Evolutionary conservation across 2,888 invertebrate genomes (phyloP).

Genomic region (Cataglyphis albicans): DNA sequence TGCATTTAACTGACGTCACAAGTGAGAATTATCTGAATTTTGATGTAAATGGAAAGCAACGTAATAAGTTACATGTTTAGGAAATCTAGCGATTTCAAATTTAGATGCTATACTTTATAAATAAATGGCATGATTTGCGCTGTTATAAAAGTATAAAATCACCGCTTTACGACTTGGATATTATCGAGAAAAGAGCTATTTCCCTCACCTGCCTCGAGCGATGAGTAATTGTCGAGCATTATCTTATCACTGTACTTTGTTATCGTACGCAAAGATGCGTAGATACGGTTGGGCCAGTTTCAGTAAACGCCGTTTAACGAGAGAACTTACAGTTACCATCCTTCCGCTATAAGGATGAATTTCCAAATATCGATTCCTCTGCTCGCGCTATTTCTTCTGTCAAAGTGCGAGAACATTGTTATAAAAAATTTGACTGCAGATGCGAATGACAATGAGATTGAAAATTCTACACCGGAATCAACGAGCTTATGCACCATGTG

Average conservation of each 20-base stretch:
- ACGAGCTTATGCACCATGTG: constrained; percentile 61
- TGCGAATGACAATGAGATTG: not conserved
- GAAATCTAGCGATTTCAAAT: not conserved
- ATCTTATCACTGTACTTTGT: constrained; percentile 71
- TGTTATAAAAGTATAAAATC: not conserved
- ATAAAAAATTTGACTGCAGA: not conserved
- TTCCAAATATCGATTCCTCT: constrained; percentile 15
- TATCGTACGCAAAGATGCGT: constrained; percentile 63
- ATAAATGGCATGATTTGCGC: not conserved
- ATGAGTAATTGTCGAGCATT: constrained; percentile 65
- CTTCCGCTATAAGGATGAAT: constrained; percentile 61
- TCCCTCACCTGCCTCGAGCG: constrained; percentile 22
- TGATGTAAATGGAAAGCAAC: no score
- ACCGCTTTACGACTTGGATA: not conserved
- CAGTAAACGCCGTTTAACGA: constrained; percentile 35
- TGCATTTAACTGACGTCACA: no score
- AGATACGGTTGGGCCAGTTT: constrained; percentile 61
- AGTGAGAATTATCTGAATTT: no score
- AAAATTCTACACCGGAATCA: not conserved
- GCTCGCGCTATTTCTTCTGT: constrained; percentile 27
- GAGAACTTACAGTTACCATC: constrained; percentile 11
- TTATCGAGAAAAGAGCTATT: not conserved
- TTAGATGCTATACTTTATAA: not conserved
- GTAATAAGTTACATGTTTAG: no score
- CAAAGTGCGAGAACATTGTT: constrained; percentile 1